Conservation (phyloP, 2,113 vertebrate genomes). For the Ciconia maguari region DNA sequence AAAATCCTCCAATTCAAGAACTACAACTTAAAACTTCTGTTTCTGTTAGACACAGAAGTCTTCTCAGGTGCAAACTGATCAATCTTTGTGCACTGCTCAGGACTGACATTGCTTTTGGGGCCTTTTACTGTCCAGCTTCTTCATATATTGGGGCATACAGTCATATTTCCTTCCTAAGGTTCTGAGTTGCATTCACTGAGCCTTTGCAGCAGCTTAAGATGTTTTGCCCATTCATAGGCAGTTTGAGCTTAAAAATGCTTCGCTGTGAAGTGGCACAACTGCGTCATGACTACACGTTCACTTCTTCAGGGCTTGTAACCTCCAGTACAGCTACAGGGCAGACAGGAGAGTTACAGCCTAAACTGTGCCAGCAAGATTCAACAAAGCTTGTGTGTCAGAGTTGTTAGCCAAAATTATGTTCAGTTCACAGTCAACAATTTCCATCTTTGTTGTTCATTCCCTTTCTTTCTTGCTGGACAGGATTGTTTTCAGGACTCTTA, state of each 20-base stretch:
- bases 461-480: neutral
- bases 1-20: neutral
- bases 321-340: neutral
- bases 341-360: neutral
- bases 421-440: neutral
- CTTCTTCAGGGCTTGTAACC: neutral
- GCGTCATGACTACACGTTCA: accelerated
- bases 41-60: neutral
- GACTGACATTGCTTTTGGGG: neutral
- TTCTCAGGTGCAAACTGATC: neutral
- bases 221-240: neutral
- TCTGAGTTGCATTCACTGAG: neutral
- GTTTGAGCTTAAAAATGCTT: neutral
- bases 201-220: neutral
- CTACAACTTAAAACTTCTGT: neutral
- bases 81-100: neutral
- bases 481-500: neutral
- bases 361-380: neutral
- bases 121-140: neutral
- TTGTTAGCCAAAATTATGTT: neutral
- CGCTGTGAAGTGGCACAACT: neutral
- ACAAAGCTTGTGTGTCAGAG: neutral
- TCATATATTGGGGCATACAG: neutral
- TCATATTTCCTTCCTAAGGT: neutral
- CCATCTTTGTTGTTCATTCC: neutral